These are phyloP conservation scores for Triplophysa bombifrons DNA, from an alignment of 2,797 vertebrate species.

Conservation along the genomic window DNA sequence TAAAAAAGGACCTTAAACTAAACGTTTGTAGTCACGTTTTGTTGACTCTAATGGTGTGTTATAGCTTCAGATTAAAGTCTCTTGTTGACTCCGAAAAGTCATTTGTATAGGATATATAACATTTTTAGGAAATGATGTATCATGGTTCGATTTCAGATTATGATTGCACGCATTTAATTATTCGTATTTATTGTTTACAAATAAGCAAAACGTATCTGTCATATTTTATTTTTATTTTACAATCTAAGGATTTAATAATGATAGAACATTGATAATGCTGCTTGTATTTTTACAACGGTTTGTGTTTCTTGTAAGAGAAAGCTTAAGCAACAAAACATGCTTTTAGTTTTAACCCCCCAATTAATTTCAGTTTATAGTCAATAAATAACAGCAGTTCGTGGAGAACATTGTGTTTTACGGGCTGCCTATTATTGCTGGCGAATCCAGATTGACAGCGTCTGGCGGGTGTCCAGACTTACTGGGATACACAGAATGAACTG, in stretches of 20 bases:
- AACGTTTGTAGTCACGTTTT: no score
- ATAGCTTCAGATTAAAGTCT: neutral
- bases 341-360: neutral
- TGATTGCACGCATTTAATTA: neutral
- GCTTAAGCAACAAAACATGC: neutral
- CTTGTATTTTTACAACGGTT: neutral
- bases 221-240: no score
- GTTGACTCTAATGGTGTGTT: slow-evolving; percentile 13
- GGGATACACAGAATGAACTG: slow-evolving; percentile 19
- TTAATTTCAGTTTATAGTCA: neutral
- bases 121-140: neutral
- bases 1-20: slow-evolving; percentile 21
- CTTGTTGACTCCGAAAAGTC: neutral
- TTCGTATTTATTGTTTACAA: neutral
- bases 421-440: slow-evolving; percentile 23
- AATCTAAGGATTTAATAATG: neutral
- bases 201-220: neutral
- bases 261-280: neutral
- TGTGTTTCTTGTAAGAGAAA: neutral
- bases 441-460: slow-evolving; percentile 37
- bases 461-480: slow-evolving; percentile 26
- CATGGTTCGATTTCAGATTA: neutral
- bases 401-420: slow-evolving; percentile 28
- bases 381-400: slow-evolving; percentile 20
- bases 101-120: neutral